Evolutionary conservation across 2,113 vertebrate genomes (phyloP), one percentile per base, ranked within the genome.

Genomic region (Sphaerodactylus townsendi): DNA sequence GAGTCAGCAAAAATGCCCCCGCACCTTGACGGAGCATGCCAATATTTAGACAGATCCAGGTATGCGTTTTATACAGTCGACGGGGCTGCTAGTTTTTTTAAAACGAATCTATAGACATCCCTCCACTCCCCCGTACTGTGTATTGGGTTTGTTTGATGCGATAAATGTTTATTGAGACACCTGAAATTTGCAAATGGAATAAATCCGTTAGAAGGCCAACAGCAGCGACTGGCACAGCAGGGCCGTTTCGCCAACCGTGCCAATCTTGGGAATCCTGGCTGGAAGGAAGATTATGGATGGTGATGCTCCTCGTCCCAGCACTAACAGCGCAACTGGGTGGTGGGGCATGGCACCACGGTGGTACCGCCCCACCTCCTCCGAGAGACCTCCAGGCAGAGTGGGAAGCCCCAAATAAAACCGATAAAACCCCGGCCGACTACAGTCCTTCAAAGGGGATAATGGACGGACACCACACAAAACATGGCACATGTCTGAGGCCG

Each of bases 101-200:
- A 9, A 35, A 19, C 23, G 69, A 62, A 62, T 72, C 23, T 2
- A 72, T 62, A 33, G n/a, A 14, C 46, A 1, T 9, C 30, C 53
- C 1, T 25, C 53, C 19, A 1, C 9, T 7, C 4, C 44, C 17
- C 0, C n/a, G n/a, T n/a, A n/a, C n/a, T n/a, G n/a, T n/a, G n/a
- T 35, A 25, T 23, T 19, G 9, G 25, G 44, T 5, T 77, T 44
- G 37, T 10, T 25, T 7, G 39, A 71, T 35, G 35, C 39, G 62
- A 78, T 23, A 64, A 37, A 46, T 7, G 15, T 33, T 39, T 23
- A 7, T 77, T 46, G 75, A 71, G 39, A 70, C 65, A 33, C 56
- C 70, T 4, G 6, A 62, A 33, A 59, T 64, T 19, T 48, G 39
- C 37, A 33, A 72, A 44, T 23, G 14, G 30, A 30, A 19, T 62